Base-by-base conservation (phyloP, 1,140 invertebrate species). In the Rhopalosiphum padi region DNA sequence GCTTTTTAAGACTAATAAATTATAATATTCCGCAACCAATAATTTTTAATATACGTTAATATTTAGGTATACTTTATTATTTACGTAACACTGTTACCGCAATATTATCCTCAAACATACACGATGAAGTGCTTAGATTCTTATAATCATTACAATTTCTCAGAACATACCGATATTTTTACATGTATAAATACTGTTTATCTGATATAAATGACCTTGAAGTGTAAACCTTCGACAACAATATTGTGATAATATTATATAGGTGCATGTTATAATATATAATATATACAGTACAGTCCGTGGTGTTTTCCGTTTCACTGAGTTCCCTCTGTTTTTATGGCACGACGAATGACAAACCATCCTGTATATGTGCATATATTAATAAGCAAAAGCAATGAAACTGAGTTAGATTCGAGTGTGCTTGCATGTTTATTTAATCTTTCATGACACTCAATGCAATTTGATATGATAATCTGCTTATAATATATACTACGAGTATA, bases 381-480 rank as follows among this genome's bases (percentile, higher is more conserved):
- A n/a, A 85, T 41, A 85, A 41, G 23, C 37, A 85, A 41, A 23
- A 85, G 23, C 22, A 25, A 53, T 2, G n/a, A 22, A 89, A 37
- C 48, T 53, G 35, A n/a, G 43, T 87, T 87, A 11, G 48, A 89
- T 51, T 89, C n/a, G 87, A 89, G 48, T 53, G 87, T 35, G 48
- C 46, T 48, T 87, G 86, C 30, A 68, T 18, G 86, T 87, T 87
- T 87, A 87, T 46, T 89, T 53, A 37, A 89, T 89, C 87, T 53
- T 35, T 35, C 7, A 25, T 89, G n/a, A 53, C 48, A 89, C 46
- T 35, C 21, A 37, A 35, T 89, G 87, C 46, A 51, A 88, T 53
- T 89, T 35, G 48, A 89, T 89, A 89, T 53, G 18, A 37, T 89
- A 89, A 89, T 89, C 87, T 89, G 46, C 46, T 53, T 89, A 53